phyloP scores from a whole-genome alignment of 2,113 vertebrate genomes.

The Octodon degus region DNA sequence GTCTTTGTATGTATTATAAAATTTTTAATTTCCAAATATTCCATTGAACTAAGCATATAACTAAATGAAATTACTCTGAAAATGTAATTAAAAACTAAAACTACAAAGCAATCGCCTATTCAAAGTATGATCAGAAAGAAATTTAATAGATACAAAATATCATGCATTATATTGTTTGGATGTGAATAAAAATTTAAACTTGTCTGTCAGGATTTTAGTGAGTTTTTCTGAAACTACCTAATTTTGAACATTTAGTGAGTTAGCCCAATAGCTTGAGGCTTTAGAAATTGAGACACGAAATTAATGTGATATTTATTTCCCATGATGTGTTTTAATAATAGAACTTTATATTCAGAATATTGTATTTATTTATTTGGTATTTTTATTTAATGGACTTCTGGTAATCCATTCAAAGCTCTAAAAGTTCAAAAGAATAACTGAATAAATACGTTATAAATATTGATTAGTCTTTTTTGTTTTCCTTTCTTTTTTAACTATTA shows the following conservation, averaged over 20 bases:
- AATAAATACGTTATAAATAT: not conserved
- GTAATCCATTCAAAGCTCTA: not conserved
- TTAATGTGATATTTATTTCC: not conserved
- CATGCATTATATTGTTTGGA: not conserved
- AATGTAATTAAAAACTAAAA: not conserved
- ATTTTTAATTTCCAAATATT: constrained; percentile 11
- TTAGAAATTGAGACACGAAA: not conserved
- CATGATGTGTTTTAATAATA: not conserved
- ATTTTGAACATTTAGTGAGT: not conserved
- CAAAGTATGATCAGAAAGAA: not conserved
- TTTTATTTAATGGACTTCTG: not conserved
- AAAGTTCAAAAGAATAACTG: not conserved
- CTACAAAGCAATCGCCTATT: not conserved
- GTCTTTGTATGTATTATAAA: not conserved
- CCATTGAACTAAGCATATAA: not conserved
- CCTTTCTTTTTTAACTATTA: no score
- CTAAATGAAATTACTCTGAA: constrained; percentile 37
- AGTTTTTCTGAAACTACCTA: not conserved
- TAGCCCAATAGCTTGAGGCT: not conserved
- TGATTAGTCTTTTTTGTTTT: not conserved
- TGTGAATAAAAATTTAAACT: not conserved
- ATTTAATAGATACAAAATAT: not conserved
- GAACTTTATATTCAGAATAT: not conserved
- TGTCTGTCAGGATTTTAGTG: not conserved
- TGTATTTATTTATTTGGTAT: not conserved